phyloP scores from a whole-genome alignment of 2,888 invertebrate species.

The Dascillus cervinus region DNA sequence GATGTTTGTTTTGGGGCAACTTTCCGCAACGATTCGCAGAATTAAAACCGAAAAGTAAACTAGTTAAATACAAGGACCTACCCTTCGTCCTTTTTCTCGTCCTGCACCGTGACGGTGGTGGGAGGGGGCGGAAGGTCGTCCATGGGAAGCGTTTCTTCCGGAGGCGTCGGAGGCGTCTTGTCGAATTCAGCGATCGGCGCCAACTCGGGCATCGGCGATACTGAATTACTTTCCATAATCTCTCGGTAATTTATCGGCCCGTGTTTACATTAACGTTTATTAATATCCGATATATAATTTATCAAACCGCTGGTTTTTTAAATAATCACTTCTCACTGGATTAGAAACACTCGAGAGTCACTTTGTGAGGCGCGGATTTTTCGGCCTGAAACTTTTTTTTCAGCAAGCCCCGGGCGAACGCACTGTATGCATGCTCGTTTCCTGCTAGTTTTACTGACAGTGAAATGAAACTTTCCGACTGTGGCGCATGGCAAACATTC shows the following conservation, averaged over 20 bases:
- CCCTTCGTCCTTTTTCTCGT: constrained; percentile 42
- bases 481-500: constrained; percentile 7
- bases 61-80: constrained; percentile 10
- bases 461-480: constrained; percentile 4
- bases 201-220: constrained; percentile 60
- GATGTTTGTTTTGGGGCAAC: too few species aligned
- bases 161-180: constrained; percentile 60
- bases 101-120: constrained; percentile 46
- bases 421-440: too few species aligned
- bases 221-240: constrained; percentile 59
- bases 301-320: background rate
- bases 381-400: too few species aligned
- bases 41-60: background rate
- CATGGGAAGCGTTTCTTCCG: constrained; percentile 51
- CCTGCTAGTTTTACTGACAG: too few species aligned
- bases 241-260: too few species aligned
- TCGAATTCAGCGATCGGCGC: constrained; percentile 66
- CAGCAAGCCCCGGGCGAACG: too few species aligned
- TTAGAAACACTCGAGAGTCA: background rate
- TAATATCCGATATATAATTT: background rate
- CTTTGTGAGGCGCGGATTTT: too few species aligned
- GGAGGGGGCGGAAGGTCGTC: constrained; percentile 60
- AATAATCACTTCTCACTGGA: background rate
- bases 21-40: background rate
- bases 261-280: constrained; percentile 4